Evolutionary conservation across 2,888 invertebrate genomes (phyloP).

Genomic region (Nomada ferruginata): DNA sequence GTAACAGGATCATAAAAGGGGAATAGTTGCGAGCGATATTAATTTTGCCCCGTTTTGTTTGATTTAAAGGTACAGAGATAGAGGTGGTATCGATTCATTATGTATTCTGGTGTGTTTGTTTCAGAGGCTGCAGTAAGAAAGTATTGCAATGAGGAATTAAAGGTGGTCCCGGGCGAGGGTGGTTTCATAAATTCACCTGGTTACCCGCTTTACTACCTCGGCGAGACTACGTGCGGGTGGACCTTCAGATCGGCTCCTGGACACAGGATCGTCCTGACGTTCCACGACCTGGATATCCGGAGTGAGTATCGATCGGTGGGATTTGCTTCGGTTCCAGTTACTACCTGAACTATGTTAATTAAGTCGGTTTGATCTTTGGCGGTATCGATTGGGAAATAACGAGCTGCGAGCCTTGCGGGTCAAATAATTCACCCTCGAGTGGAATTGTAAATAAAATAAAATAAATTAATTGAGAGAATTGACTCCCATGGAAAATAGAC

Average conservation of each 20-base stretch:
- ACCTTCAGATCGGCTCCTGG: conserved; percentile 87
- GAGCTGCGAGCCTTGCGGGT: neutral
- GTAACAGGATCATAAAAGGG: neutral
- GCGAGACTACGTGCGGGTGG: conserved; percentile 89
- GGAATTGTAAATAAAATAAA: neutral
- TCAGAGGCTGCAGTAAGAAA: conserved; percentile 84
- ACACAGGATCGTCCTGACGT: conserved; percentile 87
- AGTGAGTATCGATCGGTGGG: conserved; percentile 85
- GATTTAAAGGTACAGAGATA: no score
- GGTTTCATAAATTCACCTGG: conserved; percentile 86
- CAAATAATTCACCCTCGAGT: neutral
- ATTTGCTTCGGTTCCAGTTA: neutral
- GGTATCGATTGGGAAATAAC: conserved; percentile 29
- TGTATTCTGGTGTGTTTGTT: conserved; percentile 60
- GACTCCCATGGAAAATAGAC: no score
- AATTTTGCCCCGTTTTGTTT: no score
- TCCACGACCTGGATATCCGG: conserved; percentile 90
- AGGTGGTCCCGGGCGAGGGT: conserved; percentile 79
- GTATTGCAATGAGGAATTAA: conserved; percentile 85
- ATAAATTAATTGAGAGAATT: no score
- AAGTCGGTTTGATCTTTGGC: conserved; percentile 10
- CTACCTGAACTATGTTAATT: conserved; percentile 9
- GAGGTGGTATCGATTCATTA: neutral
- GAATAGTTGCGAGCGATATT: neutral
- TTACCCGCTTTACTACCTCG: conserved; percentile 91